Base-by-base conservation (phyloP, 2,888 invertebrate genomes). In the Drymonia ruficornis region DNA sequence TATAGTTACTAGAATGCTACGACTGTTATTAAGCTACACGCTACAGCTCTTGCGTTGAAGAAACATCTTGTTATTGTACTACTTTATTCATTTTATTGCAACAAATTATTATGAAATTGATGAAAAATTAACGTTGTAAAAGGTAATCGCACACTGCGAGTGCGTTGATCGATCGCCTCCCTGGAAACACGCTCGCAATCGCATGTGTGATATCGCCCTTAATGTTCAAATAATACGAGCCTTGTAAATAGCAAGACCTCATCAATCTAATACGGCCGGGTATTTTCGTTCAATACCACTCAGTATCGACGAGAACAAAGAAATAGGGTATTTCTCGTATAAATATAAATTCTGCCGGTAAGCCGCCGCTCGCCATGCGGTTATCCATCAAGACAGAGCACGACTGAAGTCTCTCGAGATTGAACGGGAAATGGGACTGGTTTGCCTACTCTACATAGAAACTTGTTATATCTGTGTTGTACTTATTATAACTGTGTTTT, bases 241-340 rank as follows among this genome's bases (percentile, higher is more conserved):
- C 2, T 9, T 3, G 11, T 6, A 34, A 34, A 34, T 34, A 12
- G 11, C 31, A 34, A 34, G 1, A n/a, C 28, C 28, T 45, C 45
- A 45, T 45, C 45, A 23, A 45, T 45, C 45, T 45, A 45, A 45
- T 23, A 23, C 9, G 28, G 28, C 15, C 43, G 19, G 15, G 8
- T 15, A 45, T 45, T 45, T 28, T 45, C 45, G 8, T 28, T 45
- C 45, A 45, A 45, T 28, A 45, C 45, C 28, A 19, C 12, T 28
- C 45, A 28, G 12, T 3, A 28, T 28, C 9, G 45, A 16, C 4
- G 12, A 43, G 19, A 43, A 45, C 23, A 45, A 45, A 45, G 28
- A 45, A 45, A 45, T 28, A 43, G 43, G 28, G 19, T 40, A 40
- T 45, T 45, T 45, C n/a, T 28, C 28, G 15, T 45, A 28, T 45